phyloP scores from a whole-genome alignment of 2,888 invertebrate species.

The Cryptophagus acutangulus region DNA sequence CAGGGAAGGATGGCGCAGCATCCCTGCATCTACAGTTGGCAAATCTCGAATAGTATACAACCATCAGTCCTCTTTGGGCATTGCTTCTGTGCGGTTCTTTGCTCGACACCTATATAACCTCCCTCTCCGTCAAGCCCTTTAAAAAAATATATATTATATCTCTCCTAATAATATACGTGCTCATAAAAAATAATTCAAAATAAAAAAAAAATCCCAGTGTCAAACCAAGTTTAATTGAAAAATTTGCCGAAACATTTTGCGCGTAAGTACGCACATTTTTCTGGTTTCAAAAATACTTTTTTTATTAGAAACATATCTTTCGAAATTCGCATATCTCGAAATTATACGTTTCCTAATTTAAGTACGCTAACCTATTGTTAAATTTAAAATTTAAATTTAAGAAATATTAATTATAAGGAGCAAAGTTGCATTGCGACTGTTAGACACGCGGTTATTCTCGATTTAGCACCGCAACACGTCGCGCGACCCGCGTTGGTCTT shows the following conservation, averaged over 20 bases:
- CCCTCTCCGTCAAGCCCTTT: constrained; percentile 40
- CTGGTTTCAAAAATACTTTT: too few species aligned
- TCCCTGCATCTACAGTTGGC: constrained; percentile 26
- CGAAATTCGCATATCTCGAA: too few species aligned
- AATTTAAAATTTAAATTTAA: too few species aligned
- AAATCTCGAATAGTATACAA: constrained; percentile 21
- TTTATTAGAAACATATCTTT: constrained; percentile 8
- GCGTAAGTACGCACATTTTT: constrained; percentile 7
- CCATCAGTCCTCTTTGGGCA: constrained; percentile 43
- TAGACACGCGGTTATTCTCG: constrained; percentile 24
- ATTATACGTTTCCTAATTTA: too few species aligned
- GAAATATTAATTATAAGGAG: too few species aligned
- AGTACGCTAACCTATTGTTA: too few species aligned
- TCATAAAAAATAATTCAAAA: too few species aligned
- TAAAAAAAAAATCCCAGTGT: background rate
- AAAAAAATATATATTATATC: too few species aligned
- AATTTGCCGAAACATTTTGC: constrained; percentile 8
- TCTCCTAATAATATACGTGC: constrained; percentile 30
- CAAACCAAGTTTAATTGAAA: constrained; percentile 19
- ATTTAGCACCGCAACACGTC: constrained; percentile 8
- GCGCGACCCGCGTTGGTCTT: constrained; percentile 21
- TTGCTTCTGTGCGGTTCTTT: constrained; percentile 40
- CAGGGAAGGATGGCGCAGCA: constrained; percentile 33
- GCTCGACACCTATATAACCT: constrained; percentile 38
- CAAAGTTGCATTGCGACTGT: constrained; percentile 20